Evolutionary conservation across 2,888 invertebrate genomes (phyloP).

Genomic region (Anthoptus insignis): DNA sequence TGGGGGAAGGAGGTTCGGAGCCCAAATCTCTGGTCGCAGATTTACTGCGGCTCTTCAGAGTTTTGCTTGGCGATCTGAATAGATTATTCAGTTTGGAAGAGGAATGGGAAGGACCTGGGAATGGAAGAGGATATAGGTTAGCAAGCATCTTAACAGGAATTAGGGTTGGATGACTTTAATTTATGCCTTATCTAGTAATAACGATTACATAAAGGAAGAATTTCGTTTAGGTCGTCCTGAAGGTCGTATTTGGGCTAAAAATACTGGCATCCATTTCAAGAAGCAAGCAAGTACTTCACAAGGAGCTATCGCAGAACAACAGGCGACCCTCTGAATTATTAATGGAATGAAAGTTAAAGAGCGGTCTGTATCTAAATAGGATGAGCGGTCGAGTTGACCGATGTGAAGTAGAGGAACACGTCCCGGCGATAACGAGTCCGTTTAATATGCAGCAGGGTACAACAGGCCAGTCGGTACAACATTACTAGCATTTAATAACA

Average conservation of each 20-base stretch:
- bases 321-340: slow-evolving; percentile 29
- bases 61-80: slow-evolving; percentile 39
- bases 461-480: no score
- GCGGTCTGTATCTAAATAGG: slow-evolving; percentile 5
- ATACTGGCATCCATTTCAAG: not conserved
- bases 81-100: slow-evolving; percentile 35
- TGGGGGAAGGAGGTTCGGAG: not conserved
- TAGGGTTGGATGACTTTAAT: no score
- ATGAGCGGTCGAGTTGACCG: not conserved
- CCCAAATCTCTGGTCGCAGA: slow-evolving; percentile 42
- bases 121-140: slow-evolving; percentile 45
- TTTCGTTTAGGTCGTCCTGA: not conserved
- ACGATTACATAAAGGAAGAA: not conserved
- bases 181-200: not conserved
- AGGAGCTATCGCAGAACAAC: slow-evolving; percentile 13
- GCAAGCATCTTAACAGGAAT: slow-evolving; percentile 16
- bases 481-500: not conserved
- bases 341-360: slow-evolving; percentile 28
- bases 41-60: slow-evolving; percentile 46
- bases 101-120: slow-evolving; percentile 56
- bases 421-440: not conserved
- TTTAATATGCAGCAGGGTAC: not conserved
- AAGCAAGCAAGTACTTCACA: slow-evolving; percentile 7
- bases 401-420: not conserved
- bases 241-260: not conserved